Base-by-base conservation (phyloP, 2,888 invertebrate species). In the Conistra vaccinii region DNA sequence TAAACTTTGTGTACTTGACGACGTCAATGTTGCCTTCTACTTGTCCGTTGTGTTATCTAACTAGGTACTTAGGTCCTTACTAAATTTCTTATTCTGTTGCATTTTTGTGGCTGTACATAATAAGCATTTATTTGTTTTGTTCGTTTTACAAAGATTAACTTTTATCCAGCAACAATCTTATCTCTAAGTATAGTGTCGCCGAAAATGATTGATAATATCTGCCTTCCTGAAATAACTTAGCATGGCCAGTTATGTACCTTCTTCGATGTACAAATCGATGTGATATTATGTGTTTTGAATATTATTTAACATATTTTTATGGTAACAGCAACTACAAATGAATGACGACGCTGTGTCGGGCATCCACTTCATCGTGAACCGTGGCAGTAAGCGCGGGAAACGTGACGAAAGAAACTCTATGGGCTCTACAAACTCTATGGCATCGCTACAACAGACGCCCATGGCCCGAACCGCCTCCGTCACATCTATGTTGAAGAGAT, bases 391-490 rank as follows among this genome's bases (percentile, higher is more conserved):
- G 69, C 93, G 96, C 20, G 95, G 96, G 42, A 95, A 94, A 84
- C 92, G 92, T 26, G 96, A 95, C 3, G 96, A 96, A 45, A 91
- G 94, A 57, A 95, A 96, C 84, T 95, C 96, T 0, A 93, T 95
- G 95, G 97, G 92, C 4, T 96, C 95, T 1, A 93, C 92, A n/a
- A 94, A 95, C 83, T 96, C 96, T 7, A 93, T 97, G 95, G 93
- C 91, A 78, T 98, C 93, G 93, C 97, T 81, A 94, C 97, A 93
- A 97, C 98, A 81, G 97, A 98, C 85, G 95, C 98, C 80, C 0
- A 95, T 98, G 88, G 97, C 98, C 0, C 96, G 98, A 67, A 97
- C 97, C 0, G 98, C 97, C 88, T 98, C 98, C 0, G 98, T 98
- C 53, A 98, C 98, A 0, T 98, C 97, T 20, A 97, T 98, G 89